Conservation (phyloP, 2,888 invertebrate species). For the Microctonus aethiopoides region DNA sequence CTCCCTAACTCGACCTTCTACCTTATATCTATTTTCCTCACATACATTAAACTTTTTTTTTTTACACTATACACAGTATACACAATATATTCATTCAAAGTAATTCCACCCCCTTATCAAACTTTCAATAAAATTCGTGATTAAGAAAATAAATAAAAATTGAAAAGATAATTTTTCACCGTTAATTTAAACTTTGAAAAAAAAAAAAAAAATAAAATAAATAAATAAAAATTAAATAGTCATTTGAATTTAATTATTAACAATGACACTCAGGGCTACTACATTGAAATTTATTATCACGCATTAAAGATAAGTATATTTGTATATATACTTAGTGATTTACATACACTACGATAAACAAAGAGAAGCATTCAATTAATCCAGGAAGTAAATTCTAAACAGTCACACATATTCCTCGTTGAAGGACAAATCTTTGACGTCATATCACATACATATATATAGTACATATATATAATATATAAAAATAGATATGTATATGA, state of each 20-base stretch:
- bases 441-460: too few species aligned
- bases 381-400: not conserved
- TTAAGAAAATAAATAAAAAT: too few species aligned
- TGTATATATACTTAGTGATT: not conserved
- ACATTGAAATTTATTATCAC: constrained; percentile 5
- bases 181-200: too few species aligned
- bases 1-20: constrained; percentile 34
- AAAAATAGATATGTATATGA: too few species aligned
- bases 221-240: not conserved
- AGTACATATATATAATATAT: not conserved
- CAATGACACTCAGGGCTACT: not conserved
- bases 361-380: not conserved
- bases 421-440: not conserved
- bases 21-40: constrained; percentile 27
- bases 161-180: too few species aligned
- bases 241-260: not conserved
- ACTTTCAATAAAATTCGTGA: too few species aligned
- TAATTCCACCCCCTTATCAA: not conserved
- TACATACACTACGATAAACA: not conserved
- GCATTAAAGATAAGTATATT: not conserved
- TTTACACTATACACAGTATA: too few species aligned
- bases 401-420: not conserved
- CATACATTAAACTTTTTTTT: constrained; percentile 20
- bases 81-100: not conserved
- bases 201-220: too few species aligned